Conservation (phyloP, 2,797 vertebrate genomes). For the Hippocampus kuda region DNA sequence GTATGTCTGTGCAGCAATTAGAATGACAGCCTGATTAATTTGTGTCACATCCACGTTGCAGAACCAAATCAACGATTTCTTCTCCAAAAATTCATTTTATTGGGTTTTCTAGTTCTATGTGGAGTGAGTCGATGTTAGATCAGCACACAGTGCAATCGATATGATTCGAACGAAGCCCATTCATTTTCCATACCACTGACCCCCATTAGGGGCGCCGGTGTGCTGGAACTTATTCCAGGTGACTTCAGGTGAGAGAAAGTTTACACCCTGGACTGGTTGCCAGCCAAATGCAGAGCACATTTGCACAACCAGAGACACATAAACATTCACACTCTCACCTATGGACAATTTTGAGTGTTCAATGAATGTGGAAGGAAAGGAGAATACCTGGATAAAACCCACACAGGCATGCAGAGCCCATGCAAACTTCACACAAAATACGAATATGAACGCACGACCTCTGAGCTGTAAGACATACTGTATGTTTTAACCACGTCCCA, state of each 20-base stretch:
- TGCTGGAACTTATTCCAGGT: background rate
- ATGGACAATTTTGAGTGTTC: background rate
- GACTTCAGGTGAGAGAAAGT: background rate
- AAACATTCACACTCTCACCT: background rate
- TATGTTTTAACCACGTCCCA: background rate
- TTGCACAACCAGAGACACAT: background rate
- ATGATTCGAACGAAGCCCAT: too few species aligned
- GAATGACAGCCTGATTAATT: background rate
- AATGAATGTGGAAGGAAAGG: background rate
- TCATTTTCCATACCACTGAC: background rate
- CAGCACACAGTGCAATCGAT: too few species aligned
- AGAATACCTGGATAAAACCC: background rate
- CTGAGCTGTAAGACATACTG: background rate
- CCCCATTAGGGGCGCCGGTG: background rate
- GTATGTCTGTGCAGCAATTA: conserved; percentile 16
- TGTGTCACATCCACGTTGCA: too few species aligned
- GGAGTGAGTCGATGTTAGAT: background rate
- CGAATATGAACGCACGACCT: background rate
- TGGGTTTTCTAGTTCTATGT: background rate
- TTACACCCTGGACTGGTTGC: background rate
- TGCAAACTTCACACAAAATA: background rate
- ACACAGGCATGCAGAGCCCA: background rate
- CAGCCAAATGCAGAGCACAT: background rate
- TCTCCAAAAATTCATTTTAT: background rate
- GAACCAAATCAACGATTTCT: background rate